phyloP scores from a whole-genome alignment of 2,888 invertebrate species.

The Ormia ochracea region DNA sequence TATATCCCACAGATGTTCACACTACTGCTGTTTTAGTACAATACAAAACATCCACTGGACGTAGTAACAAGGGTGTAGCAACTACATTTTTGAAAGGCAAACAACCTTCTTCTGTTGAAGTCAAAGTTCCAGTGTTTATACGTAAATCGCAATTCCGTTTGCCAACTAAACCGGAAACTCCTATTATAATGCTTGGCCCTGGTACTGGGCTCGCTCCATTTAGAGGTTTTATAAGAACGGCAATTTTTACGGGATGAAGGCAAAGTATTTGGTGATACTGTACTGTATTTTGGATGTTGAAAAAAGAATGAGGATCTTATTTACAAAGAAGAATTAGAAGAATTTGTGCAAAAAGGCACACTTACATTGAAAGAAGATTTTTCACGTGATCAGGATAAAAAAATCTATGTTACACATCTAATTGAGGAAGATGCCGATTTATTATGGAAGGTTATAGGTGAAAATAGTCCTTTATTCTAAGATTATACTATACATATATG shows the following conservation, averaged over 20 bases:
- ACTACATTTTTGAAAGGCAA: constrained; percentile 92
- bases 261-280: constrained; percentile 92
- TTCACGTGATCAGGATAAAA: constrained; percentile 90
- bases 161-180: constrained; percentile 91
- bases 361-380: constrained; percentile 90
- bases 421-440: constrained; percentile 89
- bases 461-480: no score
- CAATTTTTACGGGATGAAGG: constrained; percentile 85
- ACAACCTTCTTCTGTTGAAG: constrained; percentile 76
- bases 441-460: constrained; percentile 93
- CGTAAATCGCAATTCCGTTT: constrained; percentile 98
- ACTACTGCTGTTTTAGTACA: constrained; percentile 97
- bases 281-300: constrained; percentile 97
- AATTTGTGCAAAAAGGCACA: constrained; percentile 85
- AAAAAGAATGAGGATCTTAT: constrained; percentile 93
- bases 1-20: constrained; percentile 90
- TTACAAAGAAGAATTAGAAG: constrained; percentile 92
- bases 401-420: constrained; percentile 94
- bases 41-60: constrained; percentile 92
- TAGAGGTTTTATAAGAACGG: constrained; percentile 97
- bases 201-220: constrained; percentile 99
- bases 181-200: constrained; percentile 98
- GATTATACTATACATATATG: no score
- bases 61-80: constrained; percentile 94
- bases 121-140: constrained; percentile 90